phyloP scores from a whole-genome alignment of 2,888 invertebrate species.

The Epicampocera succincta region DNA sequence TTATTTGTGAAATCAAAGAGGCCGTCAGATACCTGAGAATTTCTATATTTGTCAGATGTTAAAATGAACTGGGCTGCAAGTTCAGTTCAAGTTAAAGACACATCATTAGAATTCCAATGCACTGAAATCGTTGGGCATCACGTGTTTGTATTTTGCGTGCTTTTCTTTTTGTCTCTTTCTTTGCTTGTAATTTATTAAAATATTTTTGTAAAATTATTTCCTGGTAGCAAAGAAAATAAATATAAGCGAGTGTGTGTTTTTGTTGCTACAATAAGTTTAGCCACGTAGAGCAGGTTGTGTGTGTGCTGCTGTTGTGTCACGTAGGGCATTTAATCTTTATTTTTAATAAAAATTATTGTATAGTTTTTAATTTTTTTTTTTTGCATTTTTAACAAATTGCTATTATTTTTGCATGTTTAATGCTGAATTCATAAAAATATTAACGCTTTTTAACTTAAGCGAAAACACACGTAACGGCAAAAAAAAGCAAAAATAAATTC shows the following conservation, averaged over 20 bases:
- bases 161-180: neutral
- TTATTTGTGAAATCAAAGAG: no score
- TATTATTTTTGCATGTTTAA: constrained; percentile 56
- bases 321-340: constrained; percentile 64
- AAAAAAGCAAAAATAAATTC: neutral
- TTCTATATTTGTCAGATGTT: no score
- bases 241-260: no score
- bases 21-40: no score
- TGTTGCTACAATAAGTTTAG: neutral
- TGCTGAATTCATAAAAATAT: constrained; percentile 39
- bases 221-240: constrained; percentile 37
- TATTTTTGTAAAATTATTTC: constrained; percentile 37
- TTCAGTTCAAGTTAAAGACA: no score
- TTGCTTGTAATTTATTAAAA: constrained; percentile 44
- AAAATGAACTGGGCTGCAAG: no score
- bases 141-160: neutral
- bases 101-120: no score
- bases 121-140: neutral
- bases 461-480: constrained; percentile 10
- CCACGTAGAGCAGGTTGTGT: constrained; percentile 43
- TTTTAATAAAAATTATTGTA: constrained; percentile 31
- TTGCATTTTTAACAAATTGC: neutral
- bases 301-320: constrained; percentile 53
- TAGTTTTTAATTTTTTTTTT: no score
- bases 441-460: neutral